These are phyloP conservation scores for Tachysurus vachellii DNA, from an alignment of 2,113 vertebrate species.

Conservation along the genomic window DNA sequence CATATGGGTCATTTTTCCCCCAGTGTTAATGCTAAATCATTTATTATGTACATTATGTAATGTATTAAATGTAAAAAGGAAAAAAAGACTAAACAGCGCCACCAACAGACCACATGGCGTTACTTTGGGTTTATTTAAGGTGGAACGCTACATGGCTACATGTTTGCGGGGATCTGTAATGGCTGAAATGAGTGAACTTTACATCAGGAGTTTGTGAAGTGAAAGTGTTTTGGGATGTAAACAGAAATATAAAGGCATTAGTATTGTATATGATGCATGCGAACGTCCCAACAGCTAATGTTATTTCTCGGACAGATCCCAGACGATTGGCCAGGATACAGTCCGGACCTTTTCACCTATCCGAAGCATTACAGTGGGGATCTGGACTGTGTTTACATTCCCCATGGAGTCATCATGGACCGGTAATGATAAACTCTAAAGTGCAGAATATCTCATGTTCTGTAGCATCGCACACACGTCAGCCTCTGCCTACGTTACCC, in stretches of 20 bases:
- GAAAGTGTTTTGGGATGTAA: not conserved
- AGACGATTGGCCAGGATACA: constrained; percentile 86
- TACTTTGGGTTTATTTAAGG: not conserved
- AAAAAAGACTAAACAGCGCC: not conserved
- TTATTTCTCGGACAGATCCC: constrained; percentile 72
- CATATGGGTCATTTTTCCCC: not conserved
- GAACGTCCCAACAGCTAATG: not conserved
- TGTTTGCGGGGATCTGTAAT: not conserved
- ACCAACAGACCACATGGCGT: not conserved
- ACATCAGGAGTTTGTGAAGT: not conserved
- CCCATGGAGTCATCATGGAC: constrained; percentile 89
- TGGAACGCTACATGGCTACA: not conserved
- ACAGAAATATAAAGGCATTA: not conserved
- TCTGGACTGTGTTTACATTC: constrained; percentile 84
- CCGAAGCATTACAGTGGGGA: constrained; percentile 86
- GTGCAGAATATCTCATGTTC: not conserved
- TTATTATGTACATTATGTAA: no score
- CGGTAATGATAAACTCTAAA: constrained; percentile 68
- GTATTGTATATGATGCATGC: not conserved
- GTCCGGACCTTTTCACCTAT: constrained; percentile 85
- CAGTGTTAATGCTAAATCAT: no score
- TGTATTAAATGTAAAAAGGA: no score
- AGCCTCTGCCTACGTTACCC: not conserved
- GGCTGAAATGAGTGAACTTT: not conserved
- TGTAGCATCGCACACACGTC: not conserved